phyloP scores from a whole-genome alignment of 2,888 invertebrate species.

The Oscheius onirici region DNA sequence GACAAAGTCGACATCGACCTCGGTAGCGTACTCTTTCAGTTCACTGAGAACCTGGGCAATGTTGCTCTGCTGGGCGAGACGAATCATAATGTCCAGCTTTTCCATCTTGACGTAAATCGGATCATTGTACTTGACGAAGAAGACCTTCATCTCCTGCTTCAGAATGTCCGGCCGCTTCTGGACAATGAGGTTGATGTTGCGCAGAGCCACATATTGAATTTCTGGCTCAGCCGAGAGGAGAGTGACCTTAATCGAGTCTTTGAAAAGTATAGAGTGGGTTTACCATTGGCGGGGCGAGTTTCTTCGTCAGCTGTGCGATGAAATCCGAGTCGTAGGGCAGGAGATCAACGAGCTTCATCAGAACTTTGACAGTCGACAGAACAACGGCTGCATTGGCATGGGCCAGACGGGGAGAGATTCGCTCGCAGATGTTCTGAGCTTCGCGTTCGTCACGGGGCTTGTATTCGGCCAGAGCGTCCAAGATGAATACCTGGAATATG shows the following conservation, averaged over 20 bases:
- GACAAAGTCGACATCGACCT: slow-evolving; percentile 99
- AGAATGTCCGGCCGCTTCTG: slow-evolving; percentile 96
- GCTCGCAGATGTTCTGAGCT: slow-evolving; percentile 82
- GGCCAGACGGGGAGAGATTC: slow-evolving; percentile 94
- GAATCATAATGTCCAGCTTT: slow-evolving; percentile 98
- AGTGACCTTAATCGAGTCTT: slow-evolving; percentile 77
- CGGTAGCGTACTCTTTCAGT: slow-evolving; percentile 96
- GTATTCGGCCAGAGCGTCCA: slow-evolving; percentile 93
- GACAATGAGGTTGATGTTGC: slow-evolving; percentile 98
- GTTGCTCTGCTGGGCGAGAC: slow-evolving; percentile 94
- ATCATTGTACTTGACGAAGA: slow-evolving; percentile 99
- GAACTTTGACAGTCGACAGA: slow-evolving; percentile 91
- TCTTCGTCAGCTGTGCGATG: slow-evolving; percentile 90
- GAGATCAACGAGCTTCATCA: slow-evolving; percentile 99
- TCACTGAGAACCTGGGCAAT: slow-evolving; percentile 97
- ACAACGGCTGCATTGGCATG: slow-evolving; percentile 99
- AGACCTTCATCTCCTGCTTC: slow-evolving; percentile 98
- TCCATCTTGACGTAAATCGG: slow-evolving; percentile 99
- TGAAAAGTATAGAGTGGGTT: not conserved
- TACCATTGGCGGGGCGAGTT: slow-evolving; percentile 96
- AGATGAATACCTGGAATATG: slow-evolving; percentile 79
- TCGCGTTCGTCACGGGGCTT: slow-evolving; percentile 95
- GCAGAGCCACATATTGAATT: slow-evolving; percentile 96
- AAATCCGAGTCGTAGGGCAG: slow-evolving; percentile 91
- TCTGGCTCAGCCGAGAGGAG: slow-evolving; percentile 96